Conservation (phyloP, 2,797 vertebrate species). For the Hipposideros larvatus region DNA sequence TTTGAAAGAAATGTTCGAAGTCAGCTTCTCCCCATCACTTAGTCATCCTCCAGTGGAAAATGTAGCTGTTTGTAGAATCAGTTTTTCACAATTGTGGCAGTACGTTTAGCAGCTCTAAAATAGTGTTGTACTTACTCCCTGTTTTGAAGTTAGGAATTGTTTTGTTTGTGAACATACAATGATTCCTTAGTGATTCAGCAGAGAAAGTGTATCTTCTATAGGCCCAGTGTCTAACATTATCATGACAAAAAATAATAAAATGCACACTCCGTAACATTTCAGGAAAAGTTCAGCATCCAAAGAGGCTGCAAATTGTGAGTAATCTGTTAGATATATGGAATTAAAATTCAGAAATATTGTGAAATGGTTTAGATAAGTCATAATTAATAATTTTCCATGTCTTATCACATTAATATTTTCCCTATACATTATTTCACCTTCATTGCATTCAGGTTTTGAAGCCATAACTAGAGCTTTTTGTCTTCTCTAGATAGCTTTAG, state of each 20-base stretch:
- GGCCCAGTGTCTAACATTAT: not conserved
- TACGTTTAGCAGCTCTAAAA: not conserved
- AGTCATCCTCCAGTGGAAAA: not conserved
- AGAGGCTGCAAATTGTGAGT: not conserved
- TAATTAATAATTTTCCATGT: not conserved
- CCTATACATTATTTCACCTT: not conserved
- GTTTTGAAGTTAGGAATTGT: not conserved
- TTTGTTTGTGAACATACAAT: not conserved
- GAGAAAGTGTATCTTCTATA: not conserved
- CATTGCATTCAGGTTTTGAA: not conserved
- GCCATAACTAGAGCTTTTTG: not conserved
- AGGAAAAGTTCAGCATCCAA: not conserved
- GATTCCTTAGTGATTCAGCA: not conserved
- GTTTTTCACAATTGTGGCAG: not conserved
- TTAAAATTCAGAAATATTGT: slow-evolving; percentile 18
- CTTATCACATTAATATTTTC: not conserved
- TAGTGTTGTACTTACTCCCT: not conserved
- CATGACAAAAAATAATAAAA: slow-evolving; percentile 15
- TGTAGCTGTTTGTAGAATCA: not conserved
- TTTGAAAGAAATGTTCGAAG: not conserved
- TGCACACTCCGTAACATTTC: not conserved
- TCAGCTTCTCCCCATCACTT: not conserved
- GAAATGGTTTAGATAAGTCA: not conserved
- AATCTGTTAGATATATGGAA: not conserved
- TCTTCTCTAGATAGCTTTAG: not conserved